phyloP scores from a whole-genome alignment of 2,113 vertebrate genomes.

The Phaethon lepturus region DNA sequence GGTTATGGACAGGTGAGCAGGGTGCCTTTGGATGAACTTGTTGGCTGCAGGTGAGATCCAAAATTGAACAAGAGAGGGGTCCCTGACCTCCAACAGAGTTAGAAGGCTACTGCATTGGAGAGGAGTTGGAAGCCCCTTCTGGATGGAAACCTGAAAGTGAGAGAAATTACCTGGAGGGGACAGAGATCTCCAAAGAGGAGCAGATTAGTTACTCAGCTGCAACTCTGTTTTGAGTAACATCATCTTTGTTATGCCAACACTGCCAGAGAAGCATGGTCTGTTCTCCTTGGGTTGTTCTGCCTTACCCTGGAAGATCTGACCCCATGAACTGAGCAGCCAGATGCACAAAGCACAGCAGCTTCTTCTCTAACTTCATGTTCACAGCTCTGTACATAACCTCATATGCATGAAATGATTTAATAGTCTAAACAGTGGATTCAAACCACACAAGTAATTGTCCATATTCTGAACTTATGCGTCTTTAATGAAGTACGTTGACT shows the following conservation, averaged over 20 bases:
- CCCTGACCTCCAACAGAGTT: not conserved
- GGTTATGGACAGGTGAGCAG: not conserved
- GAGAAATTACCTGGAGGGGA: not conserved
- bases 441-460: not conserved
- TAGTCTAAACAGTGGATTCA: not conserved
- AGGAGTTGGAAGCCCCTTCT: not conserved
- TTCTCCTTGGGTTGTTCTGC: not conserved
- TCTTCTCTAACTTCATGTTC: not conserved
- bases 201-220: not conserved
- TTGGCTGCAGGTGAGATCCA: not conserved
- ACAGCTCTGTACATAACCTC: fast-evolving
- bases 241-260: fast-evolving
- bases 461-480: not conserved
- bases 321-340: not conserved
- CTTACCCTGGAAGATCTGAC: not conserved
- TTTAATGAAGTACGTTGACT: not conserved
- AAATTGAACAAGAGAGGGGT: not conserved
- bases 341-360: not conserved
- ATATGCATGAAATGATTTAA: no score
- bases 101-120: not conserved
- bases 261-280: not conserved
- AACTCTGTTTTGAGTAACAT: not conserved
- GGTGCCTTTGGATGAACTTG: not conserved
- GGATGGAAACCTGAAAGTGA: not conserved
- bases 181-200: not conserved